Evolutionary conservation across 1,140 invertebrate species (phyloP).

Genomic region (Bombus impatiens): DNA sequence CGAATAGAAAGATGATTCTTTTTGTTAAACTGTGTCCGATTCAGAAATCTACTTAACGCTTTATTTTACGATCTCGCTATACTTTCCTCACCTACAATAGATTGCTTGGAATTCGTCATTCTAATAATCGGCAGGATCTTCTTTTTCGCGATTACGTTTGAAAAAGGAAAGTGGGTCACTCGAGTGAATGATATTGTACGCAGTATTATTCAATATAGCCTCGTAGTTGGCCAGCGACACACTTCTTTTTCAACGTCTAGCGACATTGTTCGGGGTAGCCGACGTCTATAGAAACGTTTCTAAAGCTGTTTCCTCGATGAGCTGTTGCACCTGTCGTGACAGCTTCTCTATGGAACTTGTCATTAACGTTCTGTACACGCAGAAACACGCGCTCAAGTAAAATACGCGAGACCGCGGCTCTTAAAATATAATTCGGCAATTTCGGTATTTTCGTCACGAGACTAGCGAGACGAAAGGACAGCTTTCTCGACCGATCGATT

Average conservation of each 20-base stretch:
- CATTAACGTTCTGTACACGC: neutral
- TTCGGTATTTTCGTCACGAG: neutral
- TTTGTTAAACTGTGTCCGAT: neutral
- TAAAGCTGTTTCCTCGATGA: constrained; percentile 19
- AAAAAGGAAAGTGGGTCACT: constrained; percentile 14
- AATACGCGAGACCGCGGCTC: too few relatives aligned
- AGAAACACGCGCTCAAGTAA: neutral
- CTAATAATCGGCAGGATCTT: neutral
- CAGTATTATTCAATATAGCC: neutral
- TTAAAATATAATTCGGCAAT: neutral
- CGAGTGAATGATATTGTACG: neutral
- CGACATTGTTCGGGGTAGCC: neutral
- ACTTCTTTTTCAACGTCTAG: neutral
- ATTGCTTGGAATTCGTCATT: neutral
- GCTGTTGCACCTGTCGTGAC: neutral
- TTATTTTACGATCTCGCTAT: neutral
- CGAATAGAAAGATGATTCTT: neutral
- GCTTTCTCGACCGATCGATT: neutral
- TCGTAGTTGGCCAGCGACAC: constrained; percentile 4
- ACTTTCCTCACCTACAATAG: neutral
- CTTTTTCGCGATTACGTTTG: neutral
- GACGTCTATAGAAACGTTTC: constrained; percentile 4
- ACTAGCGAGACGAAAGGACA: neutral
- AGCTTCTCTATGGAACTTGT: neutral
- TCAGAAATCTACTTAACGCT: neutral